A percentile compares a stretch with the other conserved stretches of the same genome.
These are phyloP conservation scores for Cygnus olor DNA, from an alignment of 2,797 vertebrate species.

Conservation along the genomic window DNA sequence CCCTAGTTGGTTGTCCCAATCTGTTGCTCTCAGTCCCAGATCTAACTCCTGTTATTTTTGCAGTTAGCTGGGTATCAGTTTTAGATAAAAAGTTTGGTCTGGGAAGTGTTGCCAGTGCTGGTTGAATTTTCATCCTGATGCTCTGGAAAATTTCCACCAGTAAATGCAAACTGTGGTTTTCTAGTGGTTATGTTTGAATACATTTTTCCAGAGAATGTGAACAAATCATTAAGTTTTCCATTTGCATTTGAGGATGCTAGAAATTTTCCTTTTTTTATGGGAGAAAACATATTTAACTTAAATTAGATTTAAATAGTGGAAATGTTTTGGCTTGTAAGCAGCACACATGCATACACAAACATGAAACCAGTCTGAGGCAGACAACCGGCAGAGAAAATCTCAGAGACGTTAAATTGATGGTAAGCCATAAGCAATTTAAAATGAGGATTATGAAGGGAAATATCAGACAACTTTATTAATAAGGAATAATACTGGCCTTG, in stretches of 20 bases:
- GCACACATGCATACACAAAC: neutral
- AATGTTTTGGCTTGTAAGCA: neutral
- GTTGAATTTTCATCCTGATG: neutral
- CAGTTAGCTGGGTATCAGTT: neutral
- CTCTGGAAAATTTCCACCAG: neutral
- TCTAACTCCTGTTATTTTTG: neutral
- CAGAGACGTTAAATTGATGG: neutral
- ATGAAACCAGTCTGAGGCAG: neutral
- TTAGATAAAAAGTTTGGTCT: neutral
- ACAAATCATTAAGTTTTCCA: neutral
- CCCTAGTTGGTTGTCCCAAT: neutral
- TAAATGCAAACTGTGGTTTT: neutral
- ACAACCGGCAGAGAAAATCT: neutral
- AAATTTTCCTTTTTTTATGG: neutral
- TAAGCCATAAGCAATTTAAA: neutral
- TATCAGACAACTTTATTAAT: neutral
- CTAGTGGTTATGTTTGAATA: neutral
- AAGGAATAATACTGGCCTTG: neutral
- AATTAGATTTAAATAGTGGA: neutral
- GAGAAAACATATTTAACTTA: neutral
- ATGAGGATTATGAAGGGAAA: neutral
- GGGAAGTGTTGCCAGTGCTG: neutral
- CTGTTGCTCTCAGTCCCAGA: neutral
- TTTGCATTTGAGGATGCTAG: neutral
- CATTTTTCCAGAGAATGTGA: neutral